phyloP scores from a whole-genome alignment of 2,888 invertebrate species.

The Oxytorus armatus region DNA sequence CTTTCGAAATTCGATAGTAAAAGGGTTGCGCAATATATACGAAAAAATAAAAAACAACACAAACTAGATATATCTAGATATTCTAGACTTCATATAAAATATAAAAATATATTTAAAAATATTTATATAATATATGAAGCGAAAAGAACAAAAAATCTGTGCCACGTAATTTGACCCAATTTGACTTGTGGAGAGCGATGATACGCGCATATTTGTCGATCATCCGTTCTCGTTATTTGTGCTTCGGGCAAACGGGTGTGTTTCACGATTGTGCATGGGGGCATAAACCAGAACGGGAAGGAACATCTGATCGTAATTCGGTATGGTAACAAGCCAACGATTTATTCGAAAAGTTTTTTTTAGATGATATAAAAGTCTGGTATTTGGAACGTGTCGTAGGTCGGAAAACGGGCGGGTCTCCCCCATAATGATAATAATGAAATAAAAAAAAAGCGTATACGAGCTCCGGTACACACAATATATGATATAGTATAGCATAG shows the following conservation, averaged over 20 bases:
- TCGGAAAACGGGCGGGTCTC: constrained; percentile 73
- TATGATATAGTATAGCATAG: constrained; percentile 10
- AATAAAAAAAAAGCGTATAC: constrained; percentile 59
- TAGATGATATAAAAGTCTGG: constrained; percentile 69
- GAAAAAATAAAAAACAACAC: no score
- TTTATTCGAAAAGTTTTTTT: constrained; percentile 68
- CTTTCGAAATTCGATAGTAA: constrained; percentile 49
- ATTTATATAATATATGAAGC: background rate
- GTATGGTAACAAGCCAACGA: constrained; percentile 55
- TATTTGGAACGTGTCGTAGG: constrained; percentile 80
- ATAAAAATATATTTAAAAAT: background rate
- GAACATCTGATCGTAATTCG: constrained; percentile 58
- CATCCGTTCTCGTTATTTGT: background rate
- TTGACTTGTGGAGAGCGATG: background rate
- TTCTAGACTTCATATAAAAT: no score
- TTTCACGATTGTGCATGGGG: no score
- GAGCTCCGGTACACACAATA: constrained; percentile 45
- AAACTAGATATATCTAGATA: background rate
- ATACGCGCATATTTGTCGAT: background rate
- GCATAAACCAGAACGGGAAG: constrained; percentile 15
- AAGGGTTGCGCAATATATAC: constrained; percentile 26
- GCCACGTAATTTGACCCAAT: background rate
- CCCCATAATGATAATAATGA: constrained; percentile 74
- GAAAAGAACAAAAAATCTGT: background rate
- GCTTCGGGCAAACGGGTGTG: background rate